Base-by-base conservation (phyloP, 23 tunicate genomes). In the Diplosoma virens region DNA sequence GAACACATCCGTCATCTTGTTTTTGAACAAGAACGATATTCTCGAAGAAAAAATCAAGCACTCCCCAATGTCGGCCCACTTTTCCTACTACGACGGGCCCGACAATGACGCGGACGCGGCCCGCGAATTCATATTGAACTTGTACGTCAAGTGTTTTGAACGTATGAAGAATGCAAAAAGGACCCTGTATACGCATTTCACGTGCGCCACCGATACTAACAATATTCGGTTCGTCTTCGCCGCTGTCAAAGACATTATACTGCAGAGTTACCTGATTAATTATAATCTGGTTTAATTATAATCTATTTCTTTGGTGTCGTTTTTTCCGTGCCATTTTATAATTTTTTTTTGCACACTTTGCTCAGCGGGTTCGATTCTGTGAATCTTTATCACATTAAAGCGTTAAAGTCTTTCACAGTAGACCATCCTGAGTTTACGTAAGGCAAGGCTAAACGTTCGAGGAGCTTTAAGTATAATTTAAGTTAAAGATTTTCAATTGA, bases 191-290 rank as follows among this genome's bases (percentile, higher is more conserved):
- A 71, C 92, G 2, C 97, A 92, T 45, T 92, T 80, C 61, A 92
- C 97, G 31, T 92, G 97, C 36, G 97, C 97, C 27, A 92, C 97
- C 9, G 97, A 92, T 76, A 92, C 97, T 7, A 80, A 82, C 30
- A 92, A 92, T 37, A 92, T 92, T 59, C 58, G 82, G 1, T 92
- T 86, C 56, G 97, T 92, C 45, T 92, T 92, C 45, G 90, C 90
- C 7, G 97, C 97, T 11, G 82, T 92, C 24, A 92, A 92, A 68
- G 97, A 92, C 59, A 92, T 92, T 47, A 92, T 92, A 27, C 66
- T 92, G 61, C 90, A 92, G 76, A 80, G 78, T 59, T 92, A 92
- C 76, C 79, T 92, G 75, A 47, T 71, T 30, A 92, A 83, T n/a
- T 92, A 84, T 69, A 92, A 85, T 60, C 66, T 92, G 47, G 83